Evolutionary conservation across 2,113 vertebrate species (phyloP), one percentile per base, ranked within the genome.

Genomic region (Cygnus atratus): DNA sequence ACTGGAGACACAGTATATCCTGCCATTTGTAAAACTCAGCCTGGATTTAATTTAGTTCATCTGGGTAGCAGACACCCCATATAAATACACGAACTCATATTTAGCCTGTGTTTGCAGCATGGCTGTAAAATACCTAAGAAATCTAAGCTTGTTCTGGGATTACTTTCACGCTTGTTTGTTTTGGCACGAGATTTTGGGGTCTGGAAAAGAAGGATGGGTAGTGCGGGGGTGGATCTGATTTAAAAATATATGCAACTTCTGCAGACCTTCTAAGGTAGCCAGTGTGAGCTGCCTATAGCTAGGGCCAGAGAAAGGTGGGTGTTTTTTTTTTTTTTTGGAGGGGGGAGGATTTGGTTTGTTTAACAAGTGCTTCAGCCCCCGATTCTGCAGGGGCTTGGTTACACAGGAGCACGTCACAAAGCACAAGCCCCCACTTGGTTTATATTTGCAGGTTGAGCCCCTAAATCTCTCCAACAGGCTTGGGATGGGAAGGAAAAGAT

Each of bases 171-270:
- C 46, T 31, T 93, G 81, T 87, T 97, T 95, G 78, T 68, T 93
- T 95, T 95, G 94, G 87, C 93, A 85, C 29, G 33, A 87, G 71
- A 91, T 95, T 96, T 91, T 87, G 71, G 74, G 91, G 77, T 82
- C 84, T 92, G 95, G 70, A 93, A 89, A 39, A 76, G 89, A 84
- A 92, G 85, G 90, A 91, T 74, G 85, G 37, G 37, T 77, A 92
- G 79, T 2, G 1, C 81, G 68, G 72, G 81, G 77, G 78, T 88
- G 70, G 66, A 67, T 79, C 70, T 61, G 29, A 72, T 96, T 95
- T 93, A 72, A 93, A 96, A 92, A 61, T 68, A 65, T 39, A 66
- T 26, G 48, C 67, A 72, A 81, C 90, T 93, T 92, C 82, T 93
- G 73, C 92, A 95, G 91, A 72, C 82, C 94, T 92, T 93, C 88